These are phyloP conservation scores for Polymixis lichenea DNA, from an alignment of 2,888 invertebrate genomes.

Conservation along the genomic window DNA sequence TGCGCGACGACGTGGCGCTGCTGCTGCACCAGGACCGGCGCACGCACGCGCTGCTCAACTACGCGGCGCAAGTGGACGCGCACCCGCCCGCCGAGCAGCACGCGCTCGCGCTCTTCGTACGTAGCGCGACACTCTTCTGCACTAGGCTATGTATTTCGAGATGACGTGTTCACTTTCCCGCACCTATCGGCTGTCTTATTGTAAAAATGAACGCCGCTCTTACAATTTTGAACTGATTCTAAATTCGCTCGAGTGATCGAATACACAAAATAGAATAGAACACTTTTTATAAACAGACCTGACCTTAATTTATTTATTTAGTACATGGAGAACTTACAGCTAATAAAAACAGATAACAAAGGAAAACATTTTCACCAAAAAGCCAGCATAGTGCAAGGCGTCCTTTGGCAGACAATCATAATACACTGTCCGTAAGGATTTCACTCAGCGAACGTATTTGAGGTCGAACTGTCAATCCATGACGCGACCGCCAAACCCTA, in stretches of 20 bases:
- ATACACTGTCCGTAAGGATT: neutral
- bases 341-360: too few species aligned
- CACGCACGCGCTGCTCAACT: slow-evolving; percentile 95
- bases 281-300: too few species aligned
- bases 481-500: too few species aligned
- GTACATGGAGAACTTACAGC: too few species aligned
- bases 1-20: slow-evolving; percentile 97
- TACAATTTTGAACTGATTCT: neutral
- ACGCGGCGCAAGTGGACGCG: slow-evolving; percentile 95
- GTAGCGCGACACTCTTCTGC: neutral
- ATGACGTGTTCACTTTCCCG: neutral
- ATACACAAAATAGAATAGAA: neutral
- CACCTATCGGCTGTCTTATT: neutral
- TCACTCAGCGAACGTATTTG: too few species aligned
- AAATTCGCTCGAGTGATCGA: neutral
- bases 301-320: too few species aligned
- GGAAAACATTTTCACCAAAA: too few species aligned
- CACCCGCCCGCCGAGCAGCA: slow-evolving; percentile 93
- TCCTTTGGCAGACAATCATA: neutral
- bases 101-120: slow-evolving; percentile 94
- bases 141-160: neutral
- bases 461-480: neutral
- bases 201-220: too few species aligned
- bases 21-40: slow-evolving; percentile 97
- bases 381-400: neutral